Conservation (phyloP, 1,140 invertebrate species). For the Adoxophyes honmai region DNA sequence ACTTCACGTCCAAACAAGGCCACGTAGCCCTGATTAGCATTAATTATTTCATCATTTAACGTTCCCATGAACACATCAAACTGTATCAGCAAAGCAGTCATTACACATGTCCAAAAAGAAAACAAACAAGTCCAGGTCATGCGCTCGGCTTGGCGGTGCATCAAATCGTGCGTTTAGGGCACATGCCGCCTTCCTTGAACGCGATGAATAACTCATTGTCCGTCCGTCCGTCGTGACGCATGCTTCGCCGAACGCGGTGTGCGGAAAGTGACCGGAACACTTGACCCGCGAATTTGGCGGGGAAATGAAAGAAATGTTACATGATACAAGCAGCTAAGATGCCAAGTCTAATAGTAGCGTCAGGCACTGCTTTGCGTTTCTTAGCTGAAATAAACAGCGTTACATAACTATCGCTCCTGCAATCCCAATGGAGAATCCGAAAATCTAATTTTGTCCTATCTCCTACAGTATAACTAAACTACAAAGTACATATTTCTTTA, state of each 20-base stretch:
- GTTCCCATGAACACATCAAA: conserved; percentile 13
- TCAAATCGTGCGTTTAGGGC: conserved; percentile 66
- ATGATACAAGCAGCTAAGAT: not conserved
- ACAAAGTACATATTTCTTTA: no score
- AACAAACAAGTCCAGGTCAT: conserved; percentile 55
- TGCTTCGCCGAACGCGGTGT: conserved; percentile 58
- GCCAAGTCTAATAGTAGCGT: no score
- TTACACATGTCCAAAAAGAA: conserved; percentile 37
- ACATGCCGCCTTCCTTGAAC: conserved; percentile 70
- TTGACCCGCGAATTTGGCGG: conserved; percentile 51
- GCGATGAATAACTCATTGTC: conserved; percentile 75
- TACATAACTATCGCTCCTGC: no score
- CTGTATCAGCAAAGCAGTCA: conserved; percentile 8
- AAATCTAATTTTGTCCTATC: no score
- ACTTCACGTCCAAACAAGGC: not conserved
- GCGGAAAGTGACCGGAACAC: conserved; percentile 65
- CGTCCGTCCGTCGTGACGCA: conserved; percentile 69
- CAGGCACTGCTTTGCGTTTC: no score
- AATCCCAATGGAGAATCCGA: no score
- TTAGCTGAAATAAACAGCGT: no score
- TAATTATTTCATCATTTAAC: conserved; percentile 9
- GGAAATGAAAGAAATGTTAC: conserved; percentile 20
- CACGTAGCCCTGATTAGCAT: conserved; percentile 6
- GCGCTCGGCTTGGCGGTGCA: conserved; percentile 41
- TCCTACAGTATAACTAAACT: no score